Base-by-base conservation (phyloP, 1,140 invertebrate genomes). In the Euborellia annulipes region DNA sequence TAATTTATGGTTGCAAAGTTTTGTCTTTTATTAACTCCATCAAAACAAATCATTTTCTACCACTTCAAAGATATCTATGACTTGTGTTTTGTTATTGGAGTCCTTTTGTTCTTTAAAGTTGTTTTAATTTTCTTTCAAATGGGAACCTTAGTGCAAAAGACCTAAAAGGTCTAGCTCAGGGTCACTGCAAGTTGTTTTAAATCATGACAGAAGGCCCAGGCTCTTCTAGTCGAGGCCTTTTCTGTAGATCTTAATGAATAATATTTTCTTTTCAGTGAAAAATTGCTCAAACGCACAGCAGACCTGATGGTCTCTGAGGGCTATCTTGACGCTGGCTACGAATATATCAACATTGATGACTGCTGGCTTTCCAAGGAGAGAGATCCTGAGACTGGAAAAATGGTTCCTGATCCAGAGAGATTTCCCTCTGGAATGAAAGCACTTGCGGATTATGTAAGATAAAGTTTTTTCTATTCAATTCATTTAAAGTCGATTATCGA, bases 361-460 rank as follows among this genome's bases (percentile, higher is more conserved):
- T 78, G 75, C 54, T 78, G 75, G 75, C 54, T 68, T 18, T 59
- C 60, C 4, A 58, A 60, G n/a, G 49, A 62, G 21, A 54, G 76
- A 46, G 69, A 70, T 50, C 11, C 23, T 27, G 41, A 49, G 2
- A 48, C 63, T 23, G 67, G 69, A 11, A 60, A 57, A 51, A 59
- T 78, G 1, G 58, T 67, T 48, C 59, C 74, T 18, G 73, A 77
- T 55, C 58, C 64, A 18, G 51, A 56, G 2, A 54, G 76, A 41
- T 78, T 78, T 57, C 76, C 76, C 1, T 64, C 56, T 54, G 76
- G 76, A 13, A 78, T 78, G 17, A 67, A 68, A 51, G 61, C 58
- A 37, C 54, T 78, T 19, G 58, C 70, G 41, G 65, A 75, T 50
- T 76, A 77, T 65, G 74, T 78, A 59, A 62, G 69, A 57, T 6